Evolutionary conservation across 2,797 vertebrate species (phyloP), one percentile per base, ranked within the genome.

Genomic region (Meriones psammophilus): DNA sequence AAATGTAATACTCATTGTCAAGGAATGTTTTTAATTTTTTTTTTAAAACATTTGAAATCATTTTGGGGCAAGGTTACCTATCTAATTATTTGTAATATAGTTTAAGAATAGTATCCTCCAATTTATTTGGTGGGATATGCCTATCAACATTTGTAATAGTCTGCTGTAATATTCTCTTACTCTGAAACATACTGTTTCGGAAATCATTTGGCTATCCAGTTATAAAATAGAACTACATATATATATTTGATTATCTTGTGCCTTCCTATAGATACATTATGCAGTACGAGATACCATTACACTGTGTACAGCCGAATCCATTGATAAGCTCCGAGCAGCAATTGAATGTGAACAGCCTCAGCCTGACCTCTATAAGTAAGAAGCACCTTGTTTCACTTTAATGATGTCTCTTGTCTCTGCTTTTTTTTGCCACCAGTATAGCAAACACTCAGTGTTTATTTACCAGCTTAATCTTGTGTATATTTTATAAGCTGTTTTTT

Each of bases 271-370:
- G 99, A 99, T 99, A 79, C 99, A 99, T 98, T 99, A 99, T 64
- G 99, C 99, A 0, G 99, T 99, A 96, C 98, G 99, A 94, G 99
- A 99, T 95, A 99, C 98, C 74, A 97, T 95, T 4, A 90, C 96
- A 86, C 97, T 98, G 78, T 97, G 97, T 91, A 98, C 98, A 0
- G 98, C 99, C 0, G 99, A 98, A 95, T 99, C 99, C 98, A 98
- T 99, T 93, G 98, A 99, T 91, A 95, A 97, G 96, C 99, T 99
- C 98, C 98, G 85, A 0, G 99, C 99, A 98, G 98, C 99, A 8
- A 99, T 99, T 1, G 99, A 99, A 98, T 99, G 99, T 92, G 99
- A 99, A 95, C 99, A 99, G 98, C 99, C 99, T 0, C 99, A 99
- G 96, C 99, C 99, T 66, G 99, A 99, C 99, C 99, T 99, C 98